phyloP scores from a whole-genome alignment of 64 coral and sea anemone species.

The Catalaphyllia jardinei region DNA sequence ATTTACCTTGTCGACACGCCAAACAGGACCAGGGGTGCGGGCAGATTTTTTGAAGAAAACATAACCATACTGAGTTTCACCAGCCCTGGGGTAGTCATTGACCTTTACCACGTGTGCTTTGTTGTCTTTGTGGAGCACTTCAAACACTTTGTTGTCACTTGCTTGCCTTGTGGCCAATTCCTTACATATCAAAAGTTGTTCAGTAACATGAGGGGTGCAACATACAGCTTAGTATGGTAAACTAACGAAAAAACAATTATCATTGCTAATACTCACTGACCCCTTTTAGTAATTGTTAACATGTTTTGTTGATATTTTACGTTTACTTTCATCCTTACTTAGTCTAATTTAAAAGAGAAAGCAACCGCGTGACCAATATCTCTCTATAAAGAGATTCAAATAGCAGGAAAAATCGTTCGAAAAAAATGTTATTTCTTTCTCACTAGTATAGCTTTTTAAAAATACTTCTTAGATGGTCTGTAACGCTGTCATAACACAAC shows the following conservation, averaged over 20 bases:
- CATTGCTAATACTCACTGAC: too few species aligned
- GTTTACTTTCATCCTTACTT: too few species aligned
- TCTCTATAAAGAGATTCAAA: too few species aligned
- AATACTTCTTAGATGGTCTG: not conserved
- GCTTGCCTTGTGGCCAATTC: not conserved
- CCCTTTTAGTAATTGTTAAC: too few species aligned
- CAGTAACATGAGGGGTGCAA: not conserved
- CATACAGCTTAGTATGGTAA: too few species aligned
- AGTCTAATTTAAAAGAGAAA: too few species aligned
- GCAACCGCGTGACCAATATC: too few species aligned
- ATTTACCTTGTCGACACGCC: not conserved
- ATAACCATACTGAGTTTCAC: not conserved
- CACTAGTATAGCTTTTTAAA: not conserved
- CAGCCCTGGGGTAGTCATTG: not conserved
- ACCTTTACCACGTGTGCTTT: slow-evolving; percentile 37
- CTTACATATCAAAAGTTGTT: not conserved
- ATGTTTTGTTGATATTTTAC: too few species aligned
- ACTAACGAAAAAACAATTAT: too few species aligned
- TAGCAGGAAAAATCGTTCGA: too few species aligned
- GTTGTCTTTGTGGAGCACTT: slow-evolving; percentile 35
- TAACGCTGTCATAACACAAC: not conserved
- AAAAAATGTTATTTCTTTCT: too few species aligned
- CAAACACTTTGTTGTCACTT: not conserved
- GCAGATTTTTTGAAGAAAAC: slow-evolving; percentile 1
- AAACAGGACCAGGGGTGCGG: not conserved